Evolutionary conservation across 2,888 invertebrate species (phyloP).

Genomic region (Cephus pulcher): DNA sequence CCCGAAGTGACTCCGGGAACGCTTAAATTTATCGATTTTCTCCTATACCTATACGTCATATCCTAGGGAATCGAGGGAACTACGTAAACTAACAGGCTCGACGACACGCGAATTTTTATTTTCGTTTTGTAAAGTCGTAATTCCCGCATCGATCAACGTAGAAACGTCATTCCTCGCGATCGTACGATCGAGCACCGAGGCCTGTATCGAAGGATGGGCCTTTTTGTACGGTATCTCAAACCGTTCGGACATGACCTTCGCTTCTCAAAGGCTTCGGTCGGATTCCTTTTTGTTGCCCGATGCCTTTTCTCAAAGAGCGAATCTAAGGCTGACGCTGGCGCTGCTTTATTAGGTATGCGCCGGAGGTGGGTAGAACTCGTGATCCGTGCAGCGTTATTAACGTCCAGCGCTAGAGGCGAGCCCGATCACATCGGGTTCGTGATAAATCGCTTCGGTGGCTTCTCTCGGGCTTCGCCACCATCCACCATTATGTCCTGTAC

Average conservation of each 20-base stretch:
- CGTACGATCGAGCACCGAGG: neutral
- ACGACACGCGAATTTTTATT: neutral
- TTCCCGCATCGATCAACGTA: neutral
- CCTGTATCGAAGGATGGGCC: neutral
- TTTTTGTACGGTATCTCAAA: neutral
- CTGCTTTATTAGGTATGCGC: slow-evolving; percentile 62
- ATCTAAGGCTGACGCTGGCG: slow-evolving; percentile 20
- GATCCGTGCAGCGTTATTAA: slow-evolving; percentile 62
- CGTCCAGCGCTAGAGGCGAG: slow-evolving; percentile 60
- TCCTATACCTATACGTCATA: neutral
- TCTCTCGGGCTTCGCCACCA: slow-evolving; percentile 30
- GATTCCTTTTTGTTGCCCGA: slow-evolving; percentile 11
- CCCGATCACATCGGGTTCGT: slow-evolving; percentile 60
- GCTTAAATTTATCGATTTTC: neutral
- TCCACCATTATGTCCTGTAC: slow-evolving; percentile 54
- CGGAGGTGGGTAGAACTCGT: slow-evolving; percentile 48
- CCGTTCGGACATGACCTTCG: neutral
- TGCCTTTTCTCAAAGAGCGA: neutral
- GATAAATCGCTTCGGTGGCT: slow-evolving; percentile 61
- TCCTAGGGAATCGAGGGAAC: neutral
- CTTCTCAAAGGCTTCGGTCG: neutral
- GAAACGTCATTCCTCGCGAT: neutral
- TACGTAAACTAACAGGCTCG: neutral
- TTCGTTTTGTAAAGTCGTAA: neutral
- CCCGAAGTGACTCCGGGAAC: neutral